Percentiles rank a stretch among this genome's conserved stretches.
phyloP scores from a whole-genome alignment of 2,888 invertebrate species.

The Pandemis cinnamomeana region DNA sequence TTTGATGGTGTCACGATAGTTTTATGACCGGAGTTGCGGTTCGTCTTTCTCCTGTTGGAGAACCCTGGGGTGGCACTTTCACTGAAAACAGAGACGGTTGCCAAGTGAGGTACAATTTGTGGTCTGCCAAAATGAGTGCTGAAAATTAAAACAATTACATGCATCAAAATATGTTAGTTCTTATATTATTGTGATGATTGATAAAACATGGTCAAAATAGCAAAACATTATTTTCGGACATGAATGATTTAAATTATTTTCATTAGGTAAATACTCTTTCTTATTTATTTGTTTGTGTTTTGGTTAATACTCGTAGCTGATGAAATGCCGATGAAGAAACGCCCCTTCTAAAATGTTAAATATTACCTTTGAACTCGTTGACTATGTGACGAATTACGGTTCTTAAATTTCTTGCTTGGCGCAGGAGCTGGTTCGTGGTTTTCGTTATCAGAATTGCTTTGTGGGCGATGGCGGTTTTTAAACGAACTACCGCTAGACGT shows the following conservation, averaged over 20 bases:
- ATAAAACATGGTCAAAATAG: background rate
- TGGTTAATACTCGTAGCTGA: background rate
- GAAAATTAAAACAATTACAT: slow-evolving; percentile 64
- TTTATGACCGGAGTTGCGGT: slow-evolving; percentile 75
- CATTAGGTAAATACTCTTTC: background rate
- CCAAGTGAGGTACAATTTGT: slow-evolving; percentile 84
- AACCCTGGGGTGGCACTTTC: slow-evolving; percentile 81
- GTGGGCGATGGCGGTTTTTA: slow-evolving; percentile 84
- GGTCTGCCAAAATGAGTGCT: slow-evolving; percentile 78
- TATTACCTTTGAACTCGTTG: slow-evolving; percentile 76
- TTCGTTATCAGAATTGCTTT: slow-evolving; percentile 69
- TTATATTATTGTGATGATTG: background rate
- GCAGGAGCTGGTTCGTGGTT: slow-evolving; percentile 66
- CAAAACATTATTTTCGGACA: background rate
- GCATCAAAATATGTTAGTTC: background rate
- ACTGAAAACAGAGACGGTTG: slow-evolving; percentile 88
- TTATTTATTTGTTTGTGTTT: background rate
- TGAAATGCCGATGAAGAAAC: background rate
- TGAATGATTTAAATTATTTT: background rate
- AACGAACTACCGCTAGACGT: slow-evolving; percentile 77
- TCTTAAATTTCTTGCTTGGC: slow-evolving; percentile 78
- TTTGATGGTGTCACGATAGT: slow-evolving; percentile 72
- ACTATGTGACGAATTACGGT: slow-evolving; percentile 67
- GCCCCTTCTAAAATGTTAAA: slow-evolving; percentile 12
- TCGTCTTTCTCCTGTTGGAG: slow-evolving; percentile 82